A percentile compares a stretch with the other conserved stretches of the same genome.
Evolutionary conservation across 2,888 invertebrate species (phyloP).

Genomic region (Philhelius pedissequus): DNA sequence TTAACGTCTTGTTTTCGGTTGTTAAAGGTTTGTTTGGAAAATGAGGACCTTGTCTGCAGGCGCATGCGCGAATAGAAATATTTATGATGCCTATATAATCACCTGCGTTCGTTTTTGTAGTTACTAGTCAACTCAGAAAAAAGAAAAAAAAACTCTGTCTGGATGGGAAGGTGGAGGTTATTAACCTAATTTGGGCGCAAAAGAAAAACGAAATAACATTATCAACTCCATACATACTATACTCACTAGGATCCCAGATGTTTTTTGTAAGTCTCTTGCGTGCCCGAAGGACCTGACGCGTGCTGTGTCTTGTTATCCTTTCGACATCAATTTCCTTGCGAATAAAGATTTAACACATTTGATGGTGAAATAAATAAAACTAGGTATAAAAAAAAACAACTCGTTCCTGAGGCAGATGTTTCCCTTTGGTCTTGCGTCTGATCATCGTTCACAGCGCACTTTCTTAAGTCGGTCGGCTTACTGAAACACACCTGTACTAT

Average conservation of each 20-base stretch:
- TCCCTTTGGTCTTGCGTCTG: conserved; percentile 7
- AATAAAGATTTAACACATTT: conserved; percentile 51
- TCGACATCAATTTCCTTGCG: not conserved
- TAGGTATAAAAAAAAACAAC: conserved; percentile 7
- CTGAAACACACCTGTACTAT: conserved; percentile 50
- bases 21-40: conserved; percentile 51
- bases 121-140: not conserved
- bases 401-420: conserved; percentile 55
- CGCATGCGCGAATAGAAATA: not conserved
- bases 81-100: conserved; percentile 28
- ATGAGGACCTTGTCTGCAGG: conserved; percentile 23
- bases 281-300: conserved; percentile 35
- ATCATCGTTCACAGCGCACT: conserved; percentile 25
- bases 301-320: conserved; percentile 44
- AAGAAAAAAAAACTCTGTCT: not conserved
- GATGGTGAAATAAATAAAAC: not conserved
- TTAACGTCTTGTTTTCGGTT: conserved; percentile 62
- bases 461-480: too few relatives aligned
- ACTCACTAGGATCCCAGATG: conserved; percentile 31
- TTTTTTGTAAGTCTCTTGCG: conserved; percentile 2
- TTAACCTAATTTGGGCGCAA: conserved; percentile 39
- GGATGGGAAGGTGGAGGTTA: conserved; percentile 48
- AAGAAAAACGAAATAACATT: not conserved
- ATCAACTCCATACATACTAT: too few relatives aligned
- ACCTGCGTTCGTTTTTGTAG: conserved; percentile 28